Base-by-base conservation (phyloP, 2,888 invertebrate genomes). In the Adelphocoris suturalis region DNA sequence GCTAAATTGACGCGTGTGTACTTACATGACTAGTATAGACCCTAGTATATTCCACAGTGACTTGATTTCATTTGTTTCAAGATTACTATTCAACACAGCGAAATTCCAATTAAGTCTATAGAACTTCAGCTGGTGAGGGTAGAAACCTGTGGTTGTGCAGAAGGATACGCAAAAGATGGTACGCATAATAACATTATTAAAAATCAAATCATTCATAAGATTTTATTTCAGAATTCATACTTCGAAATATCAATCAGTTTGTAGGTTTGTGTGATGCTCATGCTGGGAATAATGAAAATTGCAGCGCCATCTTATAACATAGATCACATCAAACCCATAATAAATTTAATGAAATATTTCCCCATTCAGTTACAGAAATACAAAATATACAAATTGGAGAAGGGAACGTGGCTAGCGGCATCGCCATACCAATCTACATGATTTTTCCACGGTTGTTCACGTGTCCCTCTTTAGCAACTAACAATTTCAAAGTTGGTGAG, bases 311-410 rank as follows among this genome's bases (percentile, higher is more conserved):
- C 3, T 37, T 37, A 37, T 37, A 37, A 37, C 7, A 7, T 37
- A 37, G 37, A 37, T 7, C 2, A 37, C 2, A 37, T 7, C 3
- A 37, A 37, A 37, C 37, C 37, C 37, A 7, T 7, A 4, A 4
- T 37, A n/a, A n/a, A n/a, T 37, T 37, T 4, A 37, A 37, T 37
- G 7, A 37, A 37, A 37, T 37, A 37, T 37, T 37, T 37, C 37
- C 37, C 37, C 37, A 7, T 85, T 90, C 93, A 97, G 98, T 98
- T 23, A 99, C 99, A 12, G 99, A 99, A 95, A 98, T 99, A 92
- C 99, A 99, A 94, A 99, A 98, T 93, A 98, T 99, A 93, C 99
- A 99, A 95, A 96, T 99, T 91, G 98, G 97, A 0, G 98, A 97
- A 93, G 99, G 99, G 48, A 98, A 99, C 94, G 96, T 98, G 87